phyloP scores from a whole-genome alignment of 2,113 vertebrate species.

The Barnardius zonarius region DNA sequence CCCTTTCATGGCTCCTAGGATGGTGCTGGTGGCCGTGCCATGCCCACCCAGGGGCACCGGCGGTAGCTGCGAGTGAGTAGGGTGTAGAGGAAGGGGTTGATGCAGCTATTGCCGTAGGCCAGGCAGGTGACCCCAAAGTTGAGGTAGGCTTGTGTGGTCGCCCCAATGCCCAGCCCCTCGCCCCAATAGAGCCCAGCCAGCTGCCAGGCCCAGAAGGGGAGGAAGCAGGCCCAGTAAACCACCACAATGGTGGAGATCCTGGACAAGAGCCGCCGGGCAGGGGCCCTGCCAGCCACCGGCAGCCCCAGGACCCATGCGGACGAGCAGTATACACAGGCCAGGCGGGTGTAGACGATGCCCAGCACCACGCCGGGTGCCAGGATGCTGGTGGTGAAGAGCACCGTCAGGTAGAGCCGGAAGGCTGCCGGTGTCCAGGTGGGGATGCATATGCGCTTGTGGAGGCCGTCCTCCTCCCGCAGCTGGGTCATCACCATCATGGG shows the following conservation, averaged over 20 bases:
- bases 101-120: slow-evolving; percentile 85
- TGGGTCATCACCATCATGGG: slow-evolving; percentile 87
- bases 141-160: slow-evolving; percentile 77
- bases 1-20: not conserved
- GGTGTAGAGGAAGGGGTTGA: slow-evolving; percentile 86
- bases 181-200: slow-evolving; percentile 74
- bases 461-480: slow-evolving; percentile 64
- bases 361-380: slow-evolving; percentile 78
- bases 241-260: slow-evolving; percentile 82
- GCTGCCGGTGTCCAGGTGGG: slow-evolving; percentile 80
- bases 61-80: slow-evolving; percentile 78
- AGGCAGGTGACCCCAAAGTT: slow-evolving; percentile 86
- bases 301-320: not conserved
- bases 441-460: slow-evolving; percentile 79
- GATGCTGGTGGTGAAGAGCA: slow-evolving; percentile 81
- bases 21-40: fast-evolving
- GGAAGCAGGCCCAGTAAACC: slow-evolving; percentile 85
- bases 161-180: slow-evolving; percentile 65
- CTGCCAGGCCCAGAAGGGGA: slow-evolving; percentile 90
- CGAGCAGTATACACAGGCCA: slow-evolving; percentile 70
- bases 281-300: not conserved
- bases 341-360: slow-evolving; percentile 65
- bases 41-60: not conserved
- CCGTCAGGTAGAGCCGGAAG: slow-evolving; percentile 78
- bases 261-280: slow-evolving; percentile 70